Conservation (phyloP, 2,113 vertebrate species). For the Ciconia boyciana region DNA sequence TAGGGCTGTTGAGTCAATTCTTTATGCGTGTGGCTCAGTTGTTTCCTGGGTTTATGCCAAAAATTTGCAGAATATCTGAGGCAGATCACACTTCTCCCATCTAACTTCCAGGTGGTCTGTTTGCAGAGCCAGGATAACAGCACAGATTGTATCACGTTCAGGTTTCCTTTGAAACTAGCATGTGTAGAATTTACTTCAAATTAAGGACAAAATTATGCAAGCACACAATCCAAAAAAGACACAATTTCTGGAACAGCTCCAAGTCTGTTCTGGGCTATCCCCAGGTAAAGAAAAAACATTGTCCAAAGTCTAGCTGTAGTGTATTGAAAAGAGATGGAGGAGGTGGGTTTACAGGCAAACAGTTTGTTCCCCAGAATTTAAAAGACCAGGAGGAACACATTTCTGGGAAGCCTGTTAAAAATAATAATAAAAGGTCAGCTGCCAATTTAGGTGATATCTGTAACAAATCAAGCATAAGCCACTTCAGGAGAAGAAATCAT, state of each 20-base stretch:
- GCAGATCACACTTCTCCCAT: not conserved
- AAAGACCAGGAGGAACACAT: not conserved
- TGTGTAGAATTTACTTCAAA: not conserved
- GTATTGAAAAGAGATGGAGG: not conserved
- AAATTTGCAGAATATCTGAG: not conserved
- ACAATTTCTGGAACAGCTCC: not conserved
- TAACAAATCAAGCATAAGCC: not conserved
- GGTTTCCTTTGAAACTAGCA: not conserved
- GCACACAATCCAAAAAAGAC: not conserved
- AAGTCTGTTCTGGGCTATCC: not conserved
- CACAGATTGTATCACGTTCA: not conserved
- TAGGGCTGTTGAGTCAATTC: not conserved
- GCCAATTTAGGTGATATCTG: not conserved
- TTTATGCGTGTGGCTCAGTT: not conserved
- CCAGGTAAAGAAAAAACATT: not conserved
- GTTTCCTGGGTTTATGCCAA: not conserved
- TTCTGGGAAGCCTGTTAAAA: slow-evolving; percentile 5
- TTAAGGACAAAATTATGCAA: not conserved
- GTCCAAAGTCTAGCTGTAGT: not conserved
- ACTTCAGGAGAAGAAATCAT: not conserved
- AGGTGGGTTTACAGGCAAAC: not conserved
- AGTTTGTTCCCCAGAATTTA: not conserved
- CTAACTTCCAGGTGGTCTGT: not conserved
- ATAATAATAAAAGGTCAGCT: not conserved
- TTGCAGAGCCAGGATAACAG: not conserved